These are phyloP conservation scores for Polydrusus tereticollis DNA, from an alignment of 2,888 invertebrate species.

Conservation along the genomic window DNA sequence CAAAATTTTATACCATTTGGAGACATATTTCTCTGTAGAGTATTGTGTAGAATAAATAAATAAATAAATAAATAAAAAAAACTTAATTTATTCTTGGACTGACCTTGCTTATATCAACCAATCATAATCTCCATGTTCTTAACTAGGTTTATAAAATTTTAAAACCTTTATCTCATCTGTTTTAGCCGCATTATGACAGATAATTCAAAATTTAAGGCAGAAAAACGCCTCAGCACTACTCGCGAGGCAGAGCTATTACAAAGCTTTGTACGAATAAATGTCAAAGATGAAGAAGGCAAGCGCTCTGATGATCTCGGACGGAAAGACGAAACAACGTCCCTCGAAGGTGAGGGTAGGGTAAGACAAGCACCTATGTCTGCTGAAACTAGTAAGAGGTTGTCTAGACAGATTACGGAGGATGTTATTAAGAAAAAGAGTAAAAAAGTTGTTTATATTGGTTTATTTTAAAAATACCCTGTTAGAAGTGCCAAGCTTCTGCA, in stretches of 20 bases:
- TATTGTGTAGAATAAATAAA: no score
- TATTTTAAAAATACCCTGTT: no score
- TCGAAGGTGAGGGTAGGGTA: slow-evolving; percentile 24
- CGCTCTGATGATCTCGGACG: slow-evolving; percentile 22
- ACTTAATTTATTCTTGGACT: no score
- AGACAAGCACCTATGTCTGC: slow-evolving; percentile 51
- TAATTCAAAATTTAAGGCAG: slow-evolving; percentile 52
- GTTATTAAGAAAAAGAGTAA: slow-evolving; percentile 58
- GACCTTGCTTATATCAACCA: no score
- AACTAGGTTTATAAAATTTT: no score
- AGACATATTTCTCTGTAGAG: no score
- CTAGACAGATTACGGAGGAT: slow-evolving; percentile 54
- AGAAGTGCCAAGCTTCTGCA: no score
- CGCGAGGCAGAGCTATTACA: slow-evolving; percentile 81
- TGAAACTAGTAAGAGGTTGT: slow-evolving; percentile 52
- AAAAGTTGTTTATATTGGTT: no score
- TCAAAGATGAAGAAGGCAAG: slow-evolving; percentile 65
- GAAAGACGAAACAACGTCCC: background rate
- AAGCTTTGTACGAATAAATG: slow-evolving; percentile 82
- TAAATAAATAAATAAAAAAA: no score
- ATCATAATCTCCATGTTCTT: no score
- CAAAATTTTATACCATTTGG: no score
- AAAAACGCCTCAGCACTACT: slow-evolving; percentile 63
- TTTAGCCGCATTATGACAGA: slow-evolving; percentile 49
- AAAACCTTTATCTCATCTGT: no score